Percentiles rank a stretch among this genome's conserved stretches.
These are phyloP conservation scores for Montifringilla adamsi DNA, from an alignment of 2,113 vertebrate species.

Conservation along the genomic window DNA sequence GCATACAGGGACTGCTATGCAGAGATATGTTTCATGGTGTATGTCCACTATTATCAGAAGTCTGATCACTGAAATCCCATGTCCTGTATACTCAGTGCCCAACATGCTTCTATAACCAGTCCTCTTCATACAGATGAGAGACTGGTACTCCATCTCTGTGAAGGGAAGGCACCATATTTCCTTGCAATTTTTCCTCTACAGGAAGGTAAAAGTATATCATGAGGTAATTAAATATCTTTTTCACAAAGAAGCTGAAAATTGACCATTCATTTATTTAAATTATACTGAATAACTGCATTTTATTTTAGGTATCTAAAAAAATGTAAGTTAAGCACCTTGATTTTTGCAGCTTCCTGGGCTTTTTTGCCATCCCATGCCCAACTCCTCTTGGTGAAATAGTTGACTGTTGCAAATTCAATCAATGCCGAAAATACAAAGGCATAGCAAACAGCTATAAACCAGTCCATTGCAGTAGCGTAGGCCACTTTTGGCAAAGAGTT, in stretches of 20 bases:
- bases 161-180: neutral
- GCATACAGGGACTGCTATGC: neutral
- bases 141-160: neutral
- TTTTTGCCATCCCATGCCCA: conserved; percentile 99
- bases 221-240: neutral
- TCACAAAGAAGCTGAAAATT: neutral
- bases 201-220: neutral
- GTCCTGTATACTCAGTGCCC: accelerated
- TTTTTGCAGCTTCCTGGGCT: conserved; percentile 90
- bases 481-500: conserved; percentile 98
- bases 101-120: neutral
- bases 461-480: conserved; percentile 98
- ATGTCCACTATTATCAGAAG: neutral
- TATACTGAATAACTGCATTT: neutral
- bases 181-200: neutral
- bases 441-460: conserved; percentile 98
- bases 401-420: conserved; percentile 97
- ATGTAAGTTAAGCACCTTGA: conserved; percentile 77
- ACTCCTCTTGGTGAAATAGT: conserved; percentile 97
- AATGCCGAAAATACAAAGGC: conserved; percentile 97
- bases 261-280: neutral
- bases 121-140: neutral
- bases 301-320: neutral
- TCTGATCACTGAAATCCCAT: neutral
- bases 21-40: neutral